phyloP scores from a whole-genome alignment of 1,140 invertebrate genomes.

The Diorhabda elongata region DNA sequence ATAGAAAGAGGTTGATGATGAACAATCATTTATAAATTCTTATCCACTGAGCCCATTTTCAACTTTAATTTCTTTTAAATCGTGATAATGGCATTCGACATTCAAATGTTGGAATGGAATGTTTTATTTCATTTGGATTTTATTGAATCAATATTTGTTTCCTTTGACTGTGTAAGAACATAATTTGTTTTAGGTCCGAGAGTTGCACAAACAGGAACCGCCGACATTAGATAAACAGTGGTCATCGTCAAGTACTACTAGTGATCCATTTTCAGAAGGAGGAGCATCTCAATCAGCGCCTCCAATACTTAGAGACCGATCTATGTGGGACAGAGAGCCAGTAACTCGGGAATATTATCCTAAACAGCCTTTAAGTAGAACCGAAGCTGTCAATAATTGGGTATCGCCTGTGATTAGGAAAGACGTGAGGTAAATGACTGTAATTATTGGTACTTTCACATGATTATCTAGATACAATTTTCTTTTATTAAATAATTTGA shows the following conservation, averaged over 20 bases:
- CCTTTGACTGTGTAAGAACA: no score
- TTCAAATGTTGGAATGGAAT: no score
- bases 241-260: constrained; percentile 40
- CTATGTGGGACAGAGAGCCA: constrained; percentile 4
- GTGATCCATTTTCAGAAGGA: constrained; percentile 42
- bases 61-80: no score
- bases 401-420: constrained; percentile 13
- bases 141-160: no score
- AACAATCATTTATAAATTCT: no score
- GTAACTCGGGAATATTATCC: constrained; percentile 18
- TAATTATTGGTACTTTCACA: no score
- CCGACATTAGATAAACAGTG: constrained; percentile 30
- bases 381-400: constrained; percentile 28
- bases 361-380: constrained; percentile 30
- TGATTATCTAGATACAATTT: no score
- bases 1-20: no score
- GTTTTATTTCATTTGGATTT: no score
- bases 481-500: no score
- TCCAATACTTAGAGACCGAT: constrained; percentile 26
- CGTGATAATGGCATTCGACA: no score
- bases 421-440: constrained; percentile 20
- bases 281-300: constrained; percentile 36
- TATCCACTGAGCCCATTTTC: no score
- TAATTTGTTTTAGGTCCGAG: constrained; percentile 9
- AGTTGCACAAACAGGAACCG: constrained; percentile 26